Evolutionary conservation across 92 coral and sea anemone genomes (phyloP).

Genomic region (Bergia sp.): DNA sequence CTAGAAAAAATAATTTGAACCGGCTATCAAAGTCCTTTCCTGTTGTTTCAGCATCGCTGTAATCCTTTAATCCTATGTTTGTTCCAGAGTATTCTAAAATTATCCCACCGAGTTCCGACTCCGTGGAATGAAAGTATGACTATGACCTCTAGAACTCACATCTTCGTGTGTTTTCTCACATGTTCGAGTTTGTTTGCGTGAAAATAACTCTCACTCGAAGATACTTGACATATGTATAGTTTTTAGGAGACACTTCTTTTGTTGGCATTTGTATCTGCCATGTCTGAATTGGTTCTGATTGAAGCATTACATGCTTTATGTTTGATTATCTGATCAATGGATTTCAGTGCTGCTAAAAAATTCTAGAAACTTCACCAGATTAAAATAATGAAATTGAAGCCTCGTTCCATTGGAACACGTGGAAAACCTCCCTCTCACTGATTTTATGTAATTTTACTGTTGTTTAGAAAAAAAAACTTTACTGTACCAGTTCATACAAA

Average conservation of each 20-base stretch:
- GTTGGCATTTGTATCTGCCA: not conserved
- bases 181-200: not conserved
- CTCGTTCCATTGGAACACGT: no score
- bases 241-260: not conserved
- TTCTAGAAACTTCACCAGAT: no score
- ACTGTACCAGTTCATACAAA: not conserved
- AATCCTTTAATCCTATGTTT: slow-evolving; percentile 42
- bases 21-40: slow-evolving; percentile 14
- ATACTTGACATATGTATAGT: not conserved
- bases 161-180: slow-evolving; percentile 1
- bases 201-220: not conserved
- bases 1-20: not conserved
- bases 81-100: slow-evolving; percentile 26
- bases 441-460: no score
- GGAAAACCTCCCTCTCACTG: no score
- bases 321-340: no score
- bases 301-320: no score
- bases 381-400: no score
- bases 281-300: no score
- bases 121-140: not conserved
- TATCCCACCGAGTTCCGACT: not conserved
- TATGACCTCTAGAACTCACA: no score
- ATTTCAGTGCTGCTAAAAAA: no score
- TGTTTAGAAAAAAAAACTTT: no score
- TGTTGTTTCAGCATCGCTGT: slow-evolving; percentile 33